Evolutionary conservation across 1,140 invertebrate genomes (phyloP), one percentile per base, ranked within the genome.

Genomic region (Ceratosolen solmsi): DNA sequence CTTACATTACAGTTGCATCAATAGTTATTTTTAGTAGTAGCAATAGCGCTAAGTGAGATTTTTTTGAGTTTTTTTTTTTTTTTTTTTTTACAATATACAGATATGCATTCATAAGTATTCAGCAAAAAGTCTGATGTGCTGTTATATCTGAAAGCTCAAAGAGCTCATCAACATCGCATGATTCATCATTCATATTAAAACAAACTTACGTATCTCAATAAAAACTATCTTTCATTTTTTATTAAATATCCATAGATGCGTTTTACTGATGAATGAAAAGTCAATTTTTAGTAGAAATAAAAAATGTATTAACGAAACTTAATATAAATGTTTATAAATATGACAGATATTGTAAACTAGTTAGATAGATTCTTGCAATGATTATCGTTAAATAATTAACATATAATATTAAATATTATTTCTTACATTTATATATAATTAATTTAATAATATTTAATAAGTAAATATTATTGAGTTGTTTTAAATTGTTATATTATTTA

Each of bases 31-130:
- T 11, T n/a, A 71, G 17, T 33, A 72, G n/a, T 46, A n/a, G 54
- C 68, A 79, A n/a, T n/a, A n/a, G 15, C 30, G 41, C 41, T 46
- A n/a, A n/a, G 41, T 46, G 41, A n/a, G n/a, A 36, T 54, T n/a
- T 58, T 33, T 30, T 22, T 9, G 22, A 15, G 4, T n/a, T 22
- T 25, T 71, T 60, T 25, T n/a, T 1, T 36, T 80, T 25, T 20
- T 80, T 80, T 80, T 80, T 22, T 70, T 20, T 65, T 80, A 54
- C 8, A 38, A 65, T 56, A 22, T 80, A 58, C 79, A 80, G 71
- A 33, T 25, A 72, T 20, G 72, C 25, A 11, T 25, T 5, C 36
- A 65, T 17, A 49, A 33, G n/a, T 60, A 22, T 60, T 11, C 33
- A 27, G 25, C 13, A 11, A 77, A 77, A 77, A 77, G 5, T 49